Evolutionary conservation across 2,113 vertebrate genomes (phyloP), one percentile per base, ranked within the genome.

Genomic region (Morone chrysops): DNA sequence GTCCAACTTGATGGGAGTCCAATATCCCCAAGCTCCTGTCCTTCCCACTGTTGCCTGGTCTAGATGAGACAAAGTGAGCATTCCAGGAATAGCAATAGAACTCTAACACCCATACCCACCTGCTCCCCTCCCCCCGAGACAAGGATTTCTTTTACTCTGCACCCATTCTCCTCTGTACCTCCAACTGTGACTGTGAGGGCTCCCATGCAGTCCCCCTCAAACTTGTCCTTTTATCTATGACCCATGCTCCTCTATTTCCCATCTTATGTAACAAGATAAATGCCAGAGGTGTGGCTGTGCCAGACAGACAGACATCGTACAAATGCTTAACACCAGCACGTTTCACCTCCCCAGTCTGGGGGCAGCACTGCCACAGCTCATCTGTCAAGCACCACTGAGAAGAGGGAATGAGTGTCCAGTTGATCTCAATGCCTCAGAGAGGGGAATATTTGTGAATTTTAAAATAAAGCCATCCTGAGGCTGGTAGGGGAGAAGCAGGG

Each of bases 371-470:
- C 84, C 76, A 83, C 87, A 73, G 66, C 80, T 75, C 50, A 53
- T 81, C 84, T 89, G 73, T 83, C 51, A 61, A 71, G 51, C 78
- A 75, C 68, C 67, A 63, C 7, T 80, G 76, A 86, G 89, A 82
- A 74, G 79, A 84, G 66, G 71, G 50, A 88, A 90, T 81, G 68
- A 87, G 69, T 69, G 40, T 80, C 81, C 75, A 84, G 80, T 89
- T 88, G 75, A 92, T 92, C 86, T 87, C 76, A 59, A 36, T 75
- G 70, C 70, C 78, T 84, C 79, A 66, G 53, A 86, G 82, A 89
- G 71, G 41, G 87, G 78, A 89, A 94, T 93, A 94, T 94, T 94
- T 93, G 75, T 87, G 66, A 93, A 92, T 92, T 92, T 93, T 87
- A 65, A 93, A 94, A 94, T 93, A 93, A 94, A 93, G 88, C 84